phyloP scores from a whole-genome alignment of 2,888 invertebrate genomes.

The Netelia fuscicornis region DNA sequence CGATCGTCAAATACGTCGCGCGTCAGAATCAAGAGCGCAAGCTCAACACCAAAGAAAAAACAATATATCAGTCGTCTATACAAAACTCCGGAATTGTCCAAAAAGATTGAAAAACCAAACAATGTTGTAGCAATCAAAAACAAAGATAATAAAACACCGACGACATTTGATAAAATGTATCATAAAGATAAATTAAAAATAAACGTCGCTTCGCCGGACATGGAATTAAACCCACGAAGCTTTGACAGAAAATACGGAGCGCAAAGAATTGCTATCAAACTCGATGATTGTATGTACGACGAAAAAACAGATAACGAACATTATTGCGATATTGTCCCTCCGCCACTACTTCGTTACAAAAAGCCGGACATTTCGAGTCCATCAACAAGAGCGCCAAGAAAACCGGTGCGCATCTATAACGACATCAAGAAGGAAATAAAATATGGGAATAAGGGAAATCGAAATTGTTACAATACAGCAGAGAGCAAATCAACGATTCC shows the following conservation, averaged over 20 bases:
- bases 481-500: not conserved
- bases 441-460: not conserved
- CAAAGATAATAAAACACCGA: constrained; percentile 31
- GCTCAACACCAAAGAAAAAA: constrained; percentile 65
- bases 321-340: not conserved
- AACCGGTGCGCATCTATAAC: constrained; percentile 30
- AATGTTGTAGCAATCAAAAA: not conserved
- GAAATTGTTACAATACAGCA: not conserved
- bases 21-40: constrained; percentile 45
- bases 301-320: constrained; percentile 67
- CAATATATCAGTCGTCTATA: constrained; percentile 29
- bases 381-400: constrained; percentile 10
- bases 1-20: constrained; percentile 12
- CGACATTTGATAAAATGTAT: constrained; percentile 60
- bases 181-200: constrained; percentile 38
- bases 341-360: not conserved
- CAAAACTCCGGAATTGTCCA: constrained; percentile 19
- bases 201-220: constrained; percentile 38
- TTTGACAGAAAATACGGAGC: constrained; percentile 47
- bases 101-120: constrained; percentile 23
- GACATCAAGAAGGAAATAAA: constrained; percentile 10
- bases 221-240: constrained; percentile 16
- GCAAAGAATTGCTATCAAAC: constrained; percentile 72
- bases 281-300: constrained; percentile 75
- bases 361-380: not conserved